Evolutionary conservation across 2,797 vertebrate genomes (phyloP).

Genomic region (Sebastes kiyomatsui): DNA sequence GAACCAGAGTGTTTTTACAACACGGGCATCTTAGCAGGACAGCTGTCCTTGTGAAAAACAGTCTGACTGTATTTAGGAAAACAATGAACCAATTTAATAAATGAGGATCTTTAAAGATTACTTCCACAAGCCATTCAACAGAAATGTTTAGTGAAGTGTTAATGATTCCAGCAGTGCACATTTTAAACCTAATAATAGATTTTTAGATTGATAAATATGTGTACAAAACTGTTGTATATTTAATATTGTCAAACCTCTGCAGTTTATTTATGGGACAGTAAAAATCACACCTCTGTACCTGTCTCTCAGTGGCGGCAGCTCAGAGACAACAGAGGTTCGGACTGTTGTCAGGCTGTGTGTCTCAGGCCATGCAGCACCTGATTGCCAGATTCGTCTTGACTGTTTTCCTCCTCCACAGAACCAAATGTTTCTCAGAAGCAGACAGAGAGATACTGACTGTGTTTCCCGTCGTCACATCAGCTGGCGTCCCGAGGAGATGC

Average conservation of each 20-base stretch:
- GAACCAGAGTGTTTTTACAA: no score
- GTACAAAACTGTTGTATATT: not conserved
- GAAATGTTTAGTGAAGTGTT: not conserved
- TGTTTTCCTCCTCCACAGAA: constrained; percentile 40
- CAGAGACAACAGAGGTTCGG: not conserved
- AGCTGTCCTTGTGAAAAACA: no score
- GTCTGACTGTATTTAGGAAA: no score
- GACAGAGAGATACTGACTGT: constrained; percentile 35
- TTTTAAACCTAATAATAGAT: not conserved
- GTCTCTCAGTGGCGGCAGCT: constrained; percentile 3
- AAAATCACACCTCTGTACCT: not conserved
- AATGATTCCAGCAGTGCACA: not conserved
- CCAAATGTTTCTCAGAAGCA: constrained; percentile 45
- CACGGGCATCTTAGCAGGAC: no score
- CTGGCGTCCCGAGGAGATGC: constrained; percentile 14
- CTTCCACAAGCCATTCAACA: not conserved
- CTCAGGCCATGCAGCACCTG: constrained; percentile 5
- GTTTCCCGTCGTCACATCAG: constrained; percentile 60
- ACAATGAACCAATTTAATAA: no score
- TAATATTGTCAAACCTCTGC: not conserved
- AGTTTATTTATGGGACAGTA: not conserved
- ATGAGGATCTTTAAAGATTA: no score
- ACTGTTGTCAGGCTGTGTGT: constrained; percentile 34
- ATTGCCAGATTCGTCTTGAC: constrained; percentile 41
- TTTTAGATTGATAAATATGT: not conserved